Percentiles rank a stretch among this genome's conserved stretches.
Conservation (phyloP, 2,888 invertebrate genomes). For the Shargacucullia verbasci region DNA sequence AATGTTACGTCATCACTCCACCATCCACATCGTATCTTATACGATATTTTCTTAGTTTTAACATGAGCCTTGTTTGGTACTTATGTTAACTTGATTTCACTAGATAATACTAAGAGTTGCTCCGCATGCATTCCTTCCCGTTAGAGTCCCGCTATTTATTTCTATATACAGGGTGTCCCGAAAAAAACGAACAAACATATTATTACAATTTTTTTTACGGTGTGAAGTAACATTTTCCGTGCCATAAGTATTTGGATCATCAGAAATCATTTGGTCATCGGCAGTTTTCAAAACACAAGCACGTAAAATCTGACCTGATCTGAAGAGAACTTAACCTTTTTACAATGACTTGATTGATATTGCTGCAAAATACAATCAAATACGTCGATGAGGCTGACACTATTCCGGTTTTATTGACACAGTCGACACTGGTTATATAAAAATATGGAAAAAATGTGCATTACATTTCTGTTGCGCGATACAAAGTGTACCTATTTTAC, state of each 20-base stretch:
- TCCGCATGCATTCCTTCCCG: no score
- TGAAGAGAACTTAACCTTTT: no score
- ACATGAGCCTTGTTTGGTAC: conserved; percentile 26
- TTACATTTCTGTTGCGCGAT: conserved; percentile 6
- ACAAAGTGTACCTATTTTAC: background rate
- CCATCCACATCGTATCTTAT: background rate
- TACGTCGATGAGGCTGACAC: no score
- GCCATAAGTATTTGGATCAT: no score
- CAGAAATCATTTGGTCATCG: no score
- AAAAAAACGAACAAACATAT: background rate
- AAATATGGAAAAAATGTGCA: conserved; percentile 25
- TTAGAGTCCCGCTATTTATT: no score
- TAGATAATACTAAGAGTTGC: no score
- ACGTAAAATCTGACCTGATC: no score
- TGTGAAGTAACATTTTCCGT: no score
- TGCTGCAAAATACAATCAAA: background rate
- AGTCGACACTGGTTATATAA: conserved; percentile 5
- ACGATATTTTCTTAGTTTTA: conserved; percentile 2
- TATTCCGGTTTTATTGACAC: conserved; percentile 10
- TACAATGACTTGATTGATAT: no score
- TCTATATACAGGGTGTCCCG: background rate
- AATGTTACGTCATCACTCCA: background rate
- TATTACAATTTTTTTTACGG: background rate
- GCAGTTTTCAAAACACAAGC: no score
- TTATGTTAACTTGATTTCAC: conserved; percentile 5